phyloP scores from a whole-genome alignment of 1,140 invertebrate species.

The Drosophila trapezifrons region DNA sequence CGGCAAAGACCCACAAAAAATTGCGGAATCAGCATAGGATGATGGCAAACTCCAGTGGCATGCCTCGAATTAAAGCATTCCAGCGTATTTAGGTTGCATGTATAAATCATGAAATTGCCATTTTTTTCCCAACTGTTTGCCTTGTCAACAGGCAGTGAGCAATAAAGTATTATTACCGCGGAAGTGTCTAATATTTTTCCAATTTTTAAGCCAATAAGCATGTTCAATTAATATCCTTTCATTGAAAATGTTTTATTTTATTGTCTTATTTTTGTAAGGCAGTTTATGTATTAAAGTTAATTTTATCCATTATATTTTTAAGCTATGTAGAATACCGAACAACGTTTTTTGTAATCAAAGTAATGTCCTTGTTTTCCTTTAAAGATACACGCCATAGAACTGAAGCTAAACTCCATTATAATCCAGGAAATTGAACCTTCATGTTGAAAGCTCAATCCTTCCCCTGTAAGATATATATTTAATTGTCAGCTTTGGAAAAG shows the following conservation, averaged over 20 bases:
- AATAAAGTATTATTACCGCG: conserved; percentile 43
- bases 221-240: neutral
- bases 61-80: conserved; percentile 36
- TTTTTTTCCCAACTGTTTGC: conserved; percentile 15
- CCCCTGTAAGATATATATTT: neutral
- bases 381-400: too few species aligned
- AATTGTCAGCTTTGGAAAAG: conserved; percentile 2
- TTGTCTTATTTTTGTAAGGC: too few species aligned
- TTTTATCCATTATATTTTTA: too few species aligned
- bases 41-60: conserved; percentile 23
- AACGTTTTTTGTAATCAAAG: too few species aligned
- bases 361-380: too few species aligned
- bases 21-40: conserved; percentile 25
- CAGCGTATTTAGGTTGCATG: conserved; percentile 22
- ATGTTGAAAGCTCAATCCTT: neutral
- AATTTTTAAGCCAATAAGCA: neutral
- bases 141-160: conserved; percentile 33
- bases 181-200: conserved; percentile 10
- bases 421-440: too few species aligned
- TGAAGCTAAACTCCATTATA: too few species aligned
- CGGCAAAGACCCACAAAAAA: conserved; percentile 31
- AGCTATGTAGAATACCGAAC: too few species aligned
- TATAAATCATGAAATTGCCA: conserved; percentile 29
- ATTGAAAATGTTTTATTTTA: neutral
- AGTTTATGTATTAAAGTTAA: too few species aligned